Evolutionary conservation across 2,797 vertebrate species (phyloP).

Genomic region (Meriones psammophilus): DNA sequence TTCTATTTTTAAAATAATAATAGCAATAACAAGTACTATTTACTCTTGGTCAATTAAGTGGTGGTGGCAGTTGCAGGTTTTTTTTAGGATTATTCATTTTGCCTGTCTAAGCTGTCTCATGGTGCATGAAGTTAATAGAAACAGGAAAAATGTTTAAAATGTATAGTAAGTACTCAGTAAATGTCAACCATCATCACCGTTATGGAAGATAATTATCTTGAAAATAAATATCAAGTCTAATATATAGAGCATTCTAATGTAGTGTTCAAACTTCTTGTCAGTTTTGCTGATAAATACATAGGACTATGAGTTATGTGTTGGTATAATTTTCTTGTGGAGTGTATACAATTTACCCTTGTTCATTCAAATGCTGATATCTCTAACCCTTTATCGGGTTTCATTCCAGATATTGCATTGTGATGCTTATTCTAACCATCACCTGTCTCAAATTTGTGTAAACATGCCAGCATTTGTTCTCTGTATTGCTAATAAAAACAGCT

Average conservation of each 20-base stretch:
- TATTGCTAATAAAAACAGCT: too few relatives aligned
- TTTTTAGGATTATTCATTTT: not conserved
- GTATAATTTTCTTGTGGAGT: too few relatives aligned
- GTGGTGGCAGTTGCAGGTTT: not conserved
- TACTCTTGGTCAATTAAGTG: not conserved
- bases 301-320: not conserved
- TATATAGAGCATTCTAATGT: not conserved
- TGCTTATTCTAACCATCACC: too few relatives aligned
- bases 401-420: too few relatives aligned
- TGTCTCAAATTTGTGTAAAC: too few relatives aligned
- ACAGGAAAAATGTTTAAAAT: slow-evolving; percentile 43
- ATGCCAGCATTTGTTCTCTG: too few relatives aligned
- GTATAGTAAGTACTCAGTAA: not conserved
- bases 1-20: slow-evolving; percentile 53
- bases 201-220: slow-evolving; percentile 9
- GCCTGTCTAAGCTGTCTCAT: not conserved
- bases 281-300: not conserved
- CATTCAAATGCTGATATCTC: too few relatives aligned
- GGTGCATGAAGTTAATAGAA: slow-evolving; percentile 20
- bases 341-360: too few relatives aligned
- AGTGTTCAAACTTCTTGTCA: not conserved
- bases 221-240: slow-evolving; percentile 46
- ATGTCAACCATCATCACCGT: not conserved
- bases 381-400: too few relatives aligned
- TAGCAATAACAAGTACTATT: slow-evolving; percentile 25